phyloP scores from a whole-genome alignment of 64 coral and sea anemone genomes.

The Stichodactyla mertensii region DNA sequence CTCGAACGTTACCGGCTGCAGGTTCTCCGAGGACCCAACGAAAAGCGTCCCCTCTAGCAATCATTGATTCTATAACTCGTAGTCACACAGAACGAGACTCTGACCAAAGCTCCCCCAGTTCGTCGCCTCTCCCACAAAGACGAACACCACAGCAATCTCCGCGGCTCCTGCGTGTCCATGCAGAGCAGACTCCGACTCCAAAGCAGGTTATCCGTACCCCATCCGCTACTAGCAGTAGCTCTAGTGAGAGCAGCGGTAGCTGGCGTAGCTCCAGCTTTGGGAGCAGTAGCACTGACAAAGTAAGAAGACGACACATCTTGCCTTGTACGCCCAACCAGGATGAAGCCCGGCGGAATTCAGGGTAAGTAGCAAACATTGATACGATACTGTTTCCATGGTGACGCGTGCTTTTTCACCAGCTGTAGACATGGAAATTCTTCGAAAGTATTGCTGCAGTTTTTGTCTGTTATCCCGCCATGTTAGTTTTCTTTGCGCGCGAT shows the following conservation, averaged over 20 bases:
- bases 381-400: no score
- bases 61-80: slow-evolving; percentile 19
- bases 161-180: slow-evolving; percentile 34
- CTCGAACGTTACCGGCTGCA: slow-evolving; percentile 24
- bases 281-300: background rate
- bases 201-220: slow-evolving; percentile 51
- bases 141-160: slow-evolving; percentile 34
- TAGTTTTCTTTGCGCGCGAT: no score
- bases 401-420: no score
- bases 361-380: slow-evolving; percentile 1
- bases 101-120: slow-evolving; percentile 44
- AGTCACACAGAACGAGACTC: slow-evolving; percentile 32
- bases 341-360: slow-evolving; percentile 12
- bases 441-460: no score
- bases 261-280: background rate
- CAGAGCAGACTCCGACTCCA: slow-evolving; percentile 3
- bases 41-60: slow-evolving; percentile 32
- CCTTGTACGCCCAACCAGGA: slow-evolving; percentile 35
- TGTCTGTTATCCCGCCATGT: no score
- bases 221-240: slow-evolving; percentile 88
- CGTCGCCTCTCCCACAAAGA: slow-evolving; percentile 46
- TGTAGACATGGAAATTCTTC: no score
- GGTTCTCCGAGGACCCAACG: slow-evolving; percentile 2
- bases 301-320: slow-evolving; percentile 37
- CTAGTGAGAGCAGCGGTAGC: slow-evolving; percentile 56